These are phyloP conservation scores for Ptychobarbus kaznakovi DNA, from an alignment of 2,797 vertebrate species.

Conservation along the genomic window DNA sequence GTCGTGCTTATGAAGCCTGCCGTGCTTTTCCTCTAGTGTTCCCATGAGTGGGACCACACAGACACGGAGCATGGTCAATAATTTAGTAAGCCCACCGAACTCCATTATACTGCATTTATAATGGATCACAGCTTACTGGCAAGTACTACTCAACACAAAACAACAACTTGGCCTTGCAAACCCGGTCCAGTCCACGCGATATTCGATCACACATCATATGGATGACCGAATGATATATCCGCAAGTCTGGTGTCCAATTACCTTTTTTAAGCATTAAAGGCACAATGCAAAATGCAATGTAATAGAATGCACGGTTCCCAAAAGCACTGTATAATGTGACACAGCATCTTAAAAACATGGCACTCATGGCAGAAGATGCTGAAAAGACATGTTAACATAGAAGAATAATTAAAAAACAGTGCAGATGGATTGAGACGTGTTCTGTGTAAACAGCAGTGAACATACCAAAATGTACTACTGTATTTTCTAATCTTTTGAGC, in stretches of 20 bases:
- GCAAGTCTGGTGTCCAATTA: not conserved
- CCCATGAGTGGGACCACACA: constrained; percentile 55
- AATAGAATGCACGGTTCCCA: not conserved
- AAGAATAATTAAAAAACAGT: not conserved
- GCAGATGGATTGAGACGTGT: not conserved
- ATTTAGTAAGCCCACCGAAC: constrained; percentile 75
- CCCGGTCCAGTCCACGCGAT: not conserved
- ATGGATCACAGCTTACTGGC: constrained; percentile 71
- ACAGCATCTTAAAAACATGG: not conserved
- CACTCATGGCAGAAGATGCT: not conserved
- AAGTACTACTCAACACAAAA: constrained; percentile 17
- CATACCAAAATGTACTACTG: not conserved
- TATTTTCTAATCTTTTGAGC: not conserved
- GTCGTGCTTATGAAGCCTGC: constrained; percentile 25
- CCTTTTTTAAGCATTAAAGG: not conserved
- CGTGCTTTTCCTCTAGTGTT: constrained; percentile 26
- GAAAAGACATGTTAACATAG: not conserved
- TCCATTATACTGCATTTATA: constrained; percentile 81
- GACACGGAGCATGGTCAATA: constrained; percentile 77
- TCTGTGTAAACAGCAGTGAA: not conserved
- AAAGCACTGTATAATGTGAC: not conserved
- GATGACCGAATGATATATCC: not conserved
- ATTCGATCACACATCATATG: not conserved
- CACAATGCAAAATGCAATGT: not conserved
- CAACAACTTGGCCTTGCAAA: constrained; percentile 18